Evolutionary conservation across 2,888 invertebrate species (phyloP).

Genomic region (Pseudococcus jackbeardsleyi): DNA sequence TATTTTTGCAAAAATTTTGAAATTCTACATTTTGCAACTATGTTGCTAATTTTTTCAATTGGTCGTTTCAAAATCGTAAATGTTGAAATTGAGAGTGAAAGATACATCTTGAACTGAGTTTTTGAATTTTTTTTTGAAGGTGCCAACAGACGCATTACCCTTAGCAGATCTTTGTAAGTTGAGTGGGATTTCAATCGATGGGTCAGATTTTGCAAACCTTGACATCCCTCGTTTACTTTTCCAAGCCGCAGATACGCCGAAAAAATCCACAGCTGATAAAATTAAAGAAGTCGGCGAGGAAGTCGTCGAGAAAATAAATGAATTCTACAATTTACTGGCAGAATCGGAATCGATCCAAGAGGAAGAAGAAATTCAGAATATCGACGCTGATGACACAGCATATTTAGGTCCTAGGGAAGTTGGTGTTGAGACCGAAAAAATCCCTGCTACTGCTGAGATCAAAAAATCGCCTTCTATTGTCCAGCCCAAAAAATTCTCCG

Average conservation of each 20-base stretch:
- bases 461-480: too few species aligned
- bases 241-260: neutral
- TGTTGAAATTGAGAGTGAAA: too few species aligned
- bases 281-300: neutral
- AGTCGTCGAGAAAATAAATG: neutral
- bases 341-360: neutral
- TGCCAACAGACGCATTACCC: too few species aligned
- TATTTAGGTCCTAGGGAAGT: neutral
- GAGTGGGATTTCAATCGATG: neutral
- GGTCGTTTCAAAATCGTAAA: too few species aligned
- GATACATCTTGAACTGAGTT: too few species aligned
- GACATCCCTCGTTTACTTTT: neutral
- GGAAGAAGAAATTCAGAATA: neutral
- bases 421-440: too few species aligned
- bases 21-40: too few species aligned
- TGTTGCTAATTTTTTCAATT: too few species aligned
- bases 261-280: neutral
- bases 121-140: too few species aligned
- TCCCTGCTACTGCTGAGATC: too few species aligned
- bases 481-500: too few species aligned
- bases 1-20: too few species aligned
- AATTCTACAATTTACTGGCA: neutral
- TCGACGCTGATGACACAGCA: neutral
- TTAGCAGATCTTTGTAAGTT: neutral
- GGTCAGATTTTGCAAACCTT: neutral